Evolutionary conservation across 92 coral and sea anemone species (phyloP).

Genomic region (Phymanthus crucifer): DNA sequence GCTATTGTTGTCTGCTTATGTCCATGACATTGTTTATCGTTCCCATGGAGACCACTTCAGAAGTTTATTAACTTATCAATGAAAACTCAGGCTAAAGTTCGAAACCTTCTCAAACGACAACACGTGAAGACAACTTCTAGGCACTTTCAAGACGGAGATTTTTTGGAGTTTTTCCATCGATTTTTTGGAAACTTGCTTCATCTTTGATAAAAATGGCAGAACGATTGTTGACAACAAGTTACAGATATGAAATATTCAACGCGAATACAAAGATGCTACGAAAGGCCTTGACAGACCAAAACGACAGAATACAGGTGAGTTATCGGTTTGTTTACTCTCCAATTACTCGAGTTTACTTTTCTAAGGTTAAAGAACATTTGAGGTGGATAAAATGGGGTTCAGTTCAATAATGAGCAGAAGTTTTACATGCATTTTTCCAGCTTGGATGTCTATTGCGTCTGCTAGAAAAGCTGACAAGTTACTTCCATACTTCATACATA

Average conservation of each 20-base stretch:
- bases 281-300: constrained; percentile 58
- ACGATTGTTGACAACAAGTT: constrained; percentile 65
- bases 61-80: constrained; percentile 18
- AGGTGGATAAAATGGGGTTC: not conserved
- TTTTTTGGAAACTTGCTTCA: constrained; percentile 4
- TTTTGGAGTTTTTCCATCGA: not conserved
- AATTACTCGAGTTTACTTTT: not conserved
- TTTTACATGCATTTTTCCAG: too few species aligned
- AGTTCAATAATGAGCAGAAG: too few species aligned
- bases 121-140: not conserved
- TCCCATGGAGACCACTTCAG: constrained; percentile 40
- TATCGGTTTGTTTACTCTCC: not conserved
- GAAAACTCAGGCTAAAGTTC: not conserved
- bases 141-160: not conserved
- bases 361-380: not conserved
- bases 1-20: constrained; percentile 23
- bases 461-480: too few species aligned
- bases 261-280: constrained; percentile 56
- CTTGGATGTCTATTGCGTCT: too few species aligned
- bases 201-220: constrained; percentile 49
- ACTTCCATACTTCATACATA: too few species aligned
- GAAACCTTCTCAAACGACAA: not conserved
- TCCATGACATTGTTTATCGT: constrained; percentile 41
- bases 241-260: constrained; percentile 60
- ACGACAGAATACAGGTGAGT: constrained; percentile 70